phyloP scores from a whole-genome alignment of 2,797 vertebrate species.

The Neopelma chrysocephalum region DNA sequence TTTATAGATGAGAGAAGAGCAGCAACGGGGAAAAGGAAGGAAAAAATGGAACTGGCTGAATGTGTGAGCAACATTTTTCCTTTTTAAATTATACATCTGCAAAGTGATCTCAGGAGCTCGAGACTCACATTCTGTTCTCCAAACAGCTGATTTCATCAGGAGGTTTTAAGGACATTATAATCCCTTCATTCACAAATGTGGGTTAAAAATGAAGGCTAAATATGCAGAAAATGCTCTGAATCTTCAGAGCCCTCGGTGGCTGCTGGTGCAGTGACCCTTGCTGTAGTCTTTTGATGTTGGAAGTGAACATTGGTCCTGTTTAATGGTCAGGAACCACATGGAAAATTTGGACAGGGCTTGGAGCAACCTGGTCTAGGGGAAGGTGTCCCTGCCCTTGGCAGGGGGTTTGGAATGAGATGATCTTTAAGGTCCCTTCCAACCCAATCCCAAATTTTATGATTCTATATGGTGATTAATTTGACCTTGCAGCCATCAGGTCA shows the following conservation, averaged over 20 bases:
- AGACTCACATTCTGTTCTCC: neutral
- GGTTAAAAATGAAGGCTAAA: neutral
- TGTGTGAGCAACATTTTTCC: neutral
- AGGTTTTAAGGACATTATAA: neutral
- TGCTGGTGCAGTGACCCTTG: neutral
- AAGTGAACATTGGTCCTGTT: neutral
- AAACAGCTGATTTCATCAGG: neutral
- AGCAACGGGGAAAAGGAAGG: constrained; percentile 22
- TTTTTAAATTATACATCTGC: constrained; percentile 36
- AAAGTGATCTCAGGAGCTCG: neutral
- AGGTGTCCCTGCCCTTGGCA: neutral
- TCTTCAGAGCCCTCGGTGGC: neutral
- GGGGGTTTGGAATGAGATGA: neutral
- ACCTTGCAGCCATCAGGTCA: neutral
- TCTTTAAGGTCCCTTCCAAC: neutral
- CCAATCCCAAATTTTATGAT: neutral
- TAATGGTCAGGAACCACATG: neutral
- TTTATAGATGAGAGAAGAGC: constrained; percentile 40
- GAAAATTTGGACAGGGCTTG: neutral
- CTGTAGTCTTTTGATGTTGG: neutral
- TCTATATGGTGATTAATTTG: neutral
- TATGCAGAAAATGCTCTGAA: neutral
- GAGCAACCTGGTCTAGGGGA: neutral
- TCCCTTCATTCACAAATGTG: neutral
- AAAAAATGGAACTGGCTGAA: neutral